A percentile compares a stretch with the other conserved stretches of the same genome.
These are phyloP conservation scores for Drosophila paramelanica DNA, from an alignment of 2,888 invertebrate genomes.

Conservation along the genomic window DNA sequence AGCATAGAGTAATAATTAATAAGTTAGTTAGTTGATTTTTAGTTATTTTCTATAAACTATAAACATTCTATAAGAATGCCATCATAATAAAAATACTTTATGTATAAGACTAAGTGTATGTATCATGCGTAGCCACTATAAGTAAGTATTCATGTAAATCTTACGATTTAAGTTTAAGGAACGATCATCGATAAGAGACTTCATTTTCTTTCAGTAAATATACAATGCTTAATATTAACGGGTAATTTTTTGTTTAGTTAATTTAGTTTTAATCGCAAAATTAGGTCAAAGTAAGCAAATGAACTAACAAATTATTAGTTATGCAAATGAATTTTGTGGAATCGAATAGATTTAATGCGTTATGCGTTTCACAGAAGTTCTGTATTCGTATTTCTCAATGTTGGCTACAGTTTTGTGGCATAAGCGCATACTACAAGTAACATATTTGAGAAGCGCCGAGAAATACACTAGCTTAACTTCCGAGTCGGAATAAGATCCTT, in stretches of 20 bases:
- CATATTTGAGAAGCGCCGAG: slow-evolving; percentile 29
- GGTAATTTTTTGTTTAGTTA: slow-evolving; percentile 31
- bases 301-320: not conserved
- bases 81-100: slow-evolving; percentile 72
- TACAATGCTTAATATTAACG: slow-evolving; percentile 72
- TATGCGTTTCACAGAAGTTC: slow-evolving; percentile 3
- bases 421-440: slow-evolving; percentile 16
- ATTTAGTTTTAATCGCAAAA: slow-evolving; percentile 24
- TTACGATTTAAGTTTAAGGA: slow-evolving; percentile 73
- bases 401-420: slow-evolving; percentile 4
- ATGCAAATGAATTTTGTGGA: slow-evolving; percentile 5
- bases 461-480: slow-evolving; percentile 10
- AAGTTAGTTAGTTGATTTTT: slow-evolving; percentile 58
- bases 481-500: slow-evolving; percentile 7
- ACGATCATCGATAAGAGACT: slow-evolving; percentile 81
- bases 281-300: slow-evolving; percentile 16
- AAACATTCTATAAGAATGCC: slow-evolving; percentile 77
- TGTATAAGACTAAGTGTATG: slow-evolving; percentile 47
- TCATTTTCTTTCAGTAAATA: slow-evolving; percentile 75
- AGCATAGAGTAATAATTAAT: slow-evolving; percentile 69
- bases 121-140: slow-evolving; percentile 44
- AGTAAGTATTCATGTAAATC: slow-evolving; percentile 61
- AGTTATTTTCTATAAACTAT: slow-evolving; percentile 56
- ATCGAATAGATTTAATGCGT: not conserved
- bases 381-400: slow-evolving; percentile 9